Base-by-base conservation (phyloP, 35 echinoderm and acorn worm genomes). In the Nesometra sesokonis region DNA sequence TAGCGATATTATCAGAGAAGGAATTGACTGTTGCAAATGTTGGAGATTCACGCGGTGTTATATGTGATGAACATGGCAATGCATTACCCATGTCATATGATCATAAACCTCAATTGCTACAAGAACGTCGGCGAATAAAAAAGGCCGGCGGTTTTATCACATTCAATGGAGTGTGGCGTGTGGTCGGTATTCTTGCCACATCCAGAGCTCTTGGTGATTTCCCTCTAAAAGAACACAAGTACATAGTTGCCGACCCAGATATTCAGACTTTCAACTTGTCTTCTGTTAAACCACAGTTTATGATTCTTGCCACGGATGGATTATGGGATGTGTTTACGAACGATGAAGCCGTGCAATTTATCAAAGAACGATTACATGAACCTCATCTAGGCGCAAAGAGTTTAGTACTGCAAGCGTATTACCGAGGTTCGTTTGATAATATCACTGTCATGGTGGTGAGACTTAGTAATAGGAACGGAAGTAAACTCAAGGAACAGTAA, bases 361-460 rank as follows among this genome's bases (percentile, higher is more conserved):
- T 99, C 32, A 94, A 88, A 35, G 90, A 94, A 33, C 85, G 88
- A 13, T 47, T 99, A 32, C 82, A 89, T 78, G 92, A 94, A 37
- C 96, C 93, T n/a, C 87, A 90, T 85, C 88, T 94, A 86, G 96
- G 96, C 23, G 93, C 92, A 0, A 99, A 99, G 85, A 89, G 90
- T 36, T 40, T 92, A 29, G 96, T 99, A 0, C 83, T 94, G 30
- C 96, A 99, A 82, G 92, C 96, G 0, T 94, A 90, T 80, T 88
- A 94, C 19, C 77, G 90, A 4, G 93, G 92, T 0, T 94, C 93
- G 8, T 82, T 93, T 77, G 96, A 99, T 83, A 99, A 99, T 43
- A 99, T 99, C 29, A 94, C 92, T 57, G 96, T 94, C 0, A 99
- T 99, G 96, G 96, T 99, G 30, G 78, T 99, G 0, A 94, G 52